Evolutionary conservation across 2,797 vertebrate genomes (phyloP).

Genomic region (Hipposideros larvatus): DNA sequence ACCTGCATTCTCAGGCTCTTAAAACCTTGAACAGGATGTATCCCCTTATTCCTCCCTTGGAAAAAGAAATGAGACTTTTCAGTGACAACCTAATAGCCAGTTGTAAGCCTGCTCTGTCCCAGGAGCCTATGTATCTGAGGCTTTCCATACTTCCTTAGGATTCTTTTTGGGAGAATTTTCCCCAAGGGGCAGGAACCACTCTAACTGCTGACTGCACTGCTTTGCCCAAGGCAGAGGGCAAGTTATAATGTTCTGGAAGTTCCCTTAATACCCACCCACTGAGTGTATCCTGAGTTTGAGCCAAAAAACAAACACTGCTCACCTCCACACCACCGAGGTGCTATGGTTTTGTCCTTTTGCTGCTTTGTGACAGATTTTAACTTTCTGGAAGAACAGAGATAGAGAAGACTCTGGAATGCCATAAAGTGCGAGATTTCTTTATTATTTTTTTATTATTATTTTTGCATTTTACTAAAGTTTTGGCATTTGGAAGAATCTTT

Average conservation of each 20-base stretch:
- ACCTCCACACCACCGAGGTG: constrained; percentile 86
- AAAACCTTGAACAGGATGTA: neutral
- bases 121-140: constrained; percentile 80
- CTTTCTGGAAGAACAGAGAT: constrained; percentile 92
- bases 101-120: constrained; percentile 82
- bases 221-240: constrained; percentile 83
- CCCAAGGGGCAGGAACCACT: constrained; percentile 82
- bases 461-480: constrained; percentile 94
- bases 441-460: constrained; percentile 85
- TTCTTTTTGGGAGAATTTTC: constrained; percentile 85
- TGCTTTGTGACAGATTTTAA: constrained; percentile 82
- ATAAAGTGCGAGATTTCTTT: constrained; percentile 89
- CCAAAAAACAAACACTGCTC: constrained; percentile 78
- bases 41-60: neutral
- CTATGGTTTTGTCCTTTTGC: constrained; percentile 85
- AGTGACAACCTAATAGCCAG: neutral
- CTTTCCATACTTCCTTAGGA: constrained; percentile 83
- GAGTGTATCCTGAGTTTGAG: constrained; percentile 85
- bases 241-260: constrained; percentile 84
- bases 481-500: constrained; percentile 91
- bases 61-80: constrained; percentile 50
- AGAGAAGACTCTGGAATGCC: constrained; percentile 94
- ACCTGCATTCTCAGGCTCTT: constrained; percentile 72
- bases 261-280: constrained; percentile 86
- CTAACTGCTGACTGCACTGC: constrained; percentile 85